Percentiles rank a stretch among this genome's conserved stretches.
Conservation (phyloP, 2,888 invertebrate genomes). For the Caenorhabditis imperialis region DNA sequence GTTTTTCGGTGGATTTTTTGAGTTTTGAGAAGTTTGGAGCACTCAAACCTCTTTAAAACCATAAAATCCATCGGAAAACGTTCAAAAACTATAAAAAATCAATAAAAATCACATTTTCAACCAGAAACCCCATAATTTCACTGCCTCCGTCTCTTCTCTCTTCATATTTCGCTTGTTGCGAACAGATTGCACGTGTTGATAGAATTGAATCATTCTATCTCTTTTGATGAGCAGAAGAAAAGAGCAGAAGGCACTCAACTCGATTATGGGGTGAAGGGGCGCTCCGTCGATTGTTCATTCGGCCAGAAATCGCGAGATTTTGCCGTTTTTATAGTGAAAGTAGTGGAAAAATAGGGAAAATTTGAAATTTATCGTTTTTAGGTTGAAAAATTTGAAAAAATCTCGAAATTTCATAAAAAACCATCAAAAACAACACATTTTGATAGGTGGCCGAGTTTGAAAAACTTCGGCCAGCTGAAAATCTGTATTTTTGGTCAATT, state of each 20-base stretch:
- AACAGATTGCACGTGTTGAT: conserved; percentile 45
- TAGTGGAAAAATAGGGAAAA: too few relatives aligned
- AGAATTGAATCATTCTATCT: conserved; percentile 30
- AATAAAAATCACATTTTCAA: too few relatives aligned
- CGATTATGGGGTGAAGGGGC: conserved; percentile 36
- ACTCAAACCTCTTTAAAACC: too few relatives aligned
- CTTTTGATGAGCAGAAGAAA: background rate
- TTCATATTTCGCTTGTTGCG: background rate
- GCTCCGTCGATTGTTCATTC: conserved; percentile 20
- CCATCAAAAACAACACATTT: too few relatives aligned
- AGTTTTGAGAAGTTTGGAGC: too few relatives aligned
- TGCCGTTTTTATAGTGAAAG: too few relatives aligned
- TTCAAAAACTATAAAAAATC: too few relatives aligned
- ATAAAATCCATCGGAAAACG: too few relatives aligned
- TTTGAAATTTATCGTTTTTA: conserved; percentile 8
- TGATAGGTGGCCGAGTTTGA: too few relatives aligned
- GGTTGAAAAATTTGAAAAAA: background rate
- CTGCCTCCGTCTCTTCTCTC: conserved; percentile 12
- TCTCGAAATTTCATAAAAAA: background rate
- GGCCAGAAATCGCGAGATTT: background rate
- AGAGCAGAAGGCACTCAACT: conserved; percentile 42
- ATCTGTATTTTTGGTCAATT: too few relatives aligned
- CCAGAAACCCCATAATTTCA: background rate
- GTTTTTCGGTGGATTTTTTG: background rate
- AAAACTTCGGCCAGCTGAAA: too few relatives aligned